phyloP scores from a whole-genome alignment of 2,797 vertebrate genomes.

The Myotis findleyi region DNA sequence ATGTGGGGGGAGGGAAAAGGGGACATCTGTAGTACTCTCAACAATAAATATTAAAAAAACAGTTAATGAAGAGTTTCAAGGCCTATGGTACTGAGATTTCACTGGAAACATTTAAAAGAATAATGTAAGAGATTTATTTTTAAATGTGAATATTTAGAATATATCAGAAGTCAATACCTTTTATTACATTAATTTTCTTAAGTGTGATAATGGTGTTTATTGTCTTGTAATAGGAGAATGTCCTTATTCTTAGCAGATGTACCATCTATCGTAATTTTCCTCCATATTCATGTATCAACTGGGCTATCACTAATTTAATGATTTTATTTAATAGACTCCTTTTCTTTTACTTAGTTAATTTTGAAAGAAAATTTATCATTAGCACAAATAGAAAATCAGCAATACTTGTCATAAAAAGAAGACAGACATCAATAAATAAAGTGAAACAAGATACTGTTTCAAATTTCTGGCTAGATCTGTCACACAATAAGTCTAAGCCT shows the following conservation, averaged over 20 bases:
- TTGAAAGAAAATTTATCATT: background rate
- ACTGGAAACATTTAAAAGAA: background rate
- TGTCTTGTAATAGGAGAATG: background rate
- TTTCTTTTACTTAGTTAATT: conserved; percentile 14
- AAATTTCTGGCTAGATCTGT: background rate
- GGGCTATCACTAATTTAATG: background rate
- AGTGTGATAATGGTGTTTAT: background rate
- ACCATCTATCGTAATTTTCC: background rate
- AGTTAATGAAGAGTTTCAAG: background rate
- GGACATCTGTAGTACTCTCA: too few species aligned
- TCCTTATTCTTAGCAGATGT: background rate
- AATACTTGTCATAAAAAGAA: conserved; percentile 28
- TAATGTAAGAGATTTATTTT: conserved; percentile 25
- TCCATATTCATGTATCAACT: background rate
- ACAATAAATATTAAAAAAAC: background rate
- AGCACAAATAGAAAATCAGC: conserved; percentile 17
- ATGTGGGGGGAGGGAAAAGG: too few species aligned
- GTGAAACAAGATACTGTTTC: background rate
- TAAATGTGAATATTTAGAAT: conserved; percentile 25
- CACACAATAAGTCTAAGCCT: background rate
- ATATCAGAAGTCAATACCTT: conserved; percentile 6
- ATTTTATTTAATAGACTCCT: background rate
- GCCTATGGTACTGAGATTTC: background rate
- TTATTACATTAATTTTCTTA: conserved; percentile 32
- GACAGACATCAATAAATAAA: conserved; percentile 21